A percentile compares a stretch with the other conserved stretches of the same genome.
Evolutionary conservation across 2,888 invertebrate species (phyloP).

Genomic region (Idaea dimidiata): DNA sequence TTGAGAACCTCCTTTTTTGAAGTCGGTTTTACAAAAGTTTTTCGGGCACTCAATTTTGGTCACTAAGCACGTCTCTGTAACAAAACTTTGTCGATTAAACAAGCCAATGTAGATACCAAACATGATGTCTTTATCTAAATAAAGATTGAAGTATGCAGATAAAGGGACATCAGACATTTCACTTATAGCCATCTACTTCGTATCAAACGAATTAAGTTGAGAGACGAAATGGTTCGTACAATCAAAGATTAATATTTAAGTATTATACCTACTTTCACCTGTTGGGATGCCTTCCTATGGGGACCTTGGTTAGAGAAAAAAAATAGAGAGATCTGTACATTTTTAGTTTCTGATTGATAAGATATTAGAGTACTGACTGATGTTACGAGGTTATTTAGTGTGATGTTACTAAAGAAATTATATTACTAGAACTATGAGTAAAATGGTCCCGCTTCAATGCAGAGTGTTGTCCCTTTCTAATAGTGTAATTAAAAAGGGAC

Average conservation of each 20-base stretch:
- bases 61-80: neutral
- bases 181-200: neutral
- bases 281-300: neutral
- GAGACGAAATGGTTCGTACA: conserved; percentile 1
- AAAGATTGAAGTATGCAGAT: conserved; percentile 3
- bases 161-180: neutral
- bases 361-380: too few species aligned
- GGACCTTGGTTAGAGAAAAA: neutral
- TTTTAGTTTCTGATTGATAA: too few species aligned
- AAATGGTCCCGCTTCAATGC: too few species aligned
- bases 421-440: too few species aligned
- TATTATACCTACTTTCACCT: conserved; percentile 4
- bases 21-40: too few species aligned
- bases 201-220: conserved; percentile 3
- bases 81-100: neutral
- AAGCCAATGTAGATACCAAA: neutral
- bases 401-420: too few species aligned
- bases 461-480: too few species aligned
- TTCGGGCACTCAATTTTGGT: too few species aligned
- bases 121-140: conserved; percentile 3
- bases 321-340: neutral
- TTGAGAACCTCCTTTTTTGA: too few species aligned
- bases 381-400: too few species aligned
- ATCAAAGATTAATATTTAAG: neutral
- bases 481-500: too few species aligned